Percentiles rank a stretch among this genome's conserved stretches.
phyloP scores from a whole-genome alignment of 92 coral and sea anemone species.

The Umimayanthus kanabou region DNA sequence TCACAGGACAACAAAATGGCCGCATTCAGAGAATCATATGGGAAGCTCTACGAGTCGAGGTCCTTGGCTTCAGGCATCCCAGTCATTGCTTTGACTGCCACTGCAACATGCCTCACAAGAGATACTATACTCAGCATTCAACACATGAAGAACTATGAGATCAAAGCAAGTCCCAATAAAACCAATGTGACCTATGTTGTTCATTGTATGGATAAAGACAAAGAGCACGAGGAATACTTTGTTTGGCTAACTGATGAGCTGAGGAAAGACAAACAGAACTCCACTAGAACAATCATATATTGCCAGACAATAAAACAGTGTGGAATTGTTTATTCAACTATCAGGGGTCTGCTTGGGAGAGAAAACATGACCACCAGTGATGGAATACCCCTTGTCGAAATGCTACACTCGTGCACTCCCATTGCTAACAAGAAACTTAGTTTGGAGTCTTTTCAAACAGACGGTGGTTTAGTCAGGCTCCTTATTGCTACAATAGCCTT shows the following conservation, averaged over 20 bases:
- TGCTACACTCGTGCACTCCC: conserved; percentile 1
- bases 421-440: not conserved
- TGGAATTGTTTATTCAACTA: conserved; percentile 60
- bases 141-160: conserved; percentile 47
- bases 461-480: not conserved
- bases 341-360: conserved; percentile 60
- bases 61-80: conserved; percentile 57
- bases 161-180: conserved; percentile 61
- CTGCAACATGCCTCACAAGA: conserved; percentile 59
- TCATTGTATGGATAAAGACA: conserved; percentile 48
- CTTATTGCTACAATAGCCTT: not conserved
- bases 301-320: conserved; percentile 78
- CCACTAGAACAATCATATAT: conserved; percentile 53
- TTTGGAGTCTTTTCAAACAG: not conserved
- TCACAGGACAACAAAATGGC: conserved; percentile 57
- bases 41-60: conserved; percentile 50
- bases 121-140: conserved; percentile 49
- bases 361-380: not conserved
- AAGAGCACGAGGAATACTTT: conserved; percentile 18
- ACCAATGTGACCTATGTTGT: conserved; percentile 54
- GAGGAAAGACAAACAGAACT: not conserved
- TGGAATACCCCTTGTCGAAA: not conserved
- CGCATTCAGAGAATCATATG: conserved; percentile 54
- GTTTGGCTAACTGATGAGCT: not conserved
- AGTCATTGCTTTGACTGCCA: conserved; percentile 60